phyloP scores from a whole-genome alignment of 2,797 vertebrate species.

The Takifugu rubripes region DNA sequence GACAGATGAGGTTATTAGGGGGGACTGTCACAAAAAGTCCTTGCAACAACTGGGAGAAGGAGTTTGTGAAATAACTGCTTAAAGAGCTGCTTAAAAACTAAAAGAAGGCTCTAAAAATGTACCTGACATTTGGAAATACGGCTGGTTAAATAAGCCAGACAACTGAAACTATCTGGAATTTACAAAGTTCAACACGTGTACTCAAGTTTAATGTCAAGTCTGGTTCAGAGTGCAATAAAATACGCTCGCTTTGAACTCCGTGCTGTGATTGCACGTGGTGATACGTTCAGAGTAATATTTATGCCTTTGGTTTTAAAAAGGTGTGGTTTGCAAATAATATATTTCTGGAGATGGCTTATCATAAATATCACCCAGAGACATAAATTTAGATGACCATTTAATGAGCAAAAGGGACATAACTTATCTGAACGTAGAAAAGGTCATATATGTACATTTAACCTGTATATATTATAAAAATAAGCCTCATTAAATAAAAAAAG shows the following conservation, averaged over 20 bases:
- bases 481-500: slow-evolving; percentile 42
- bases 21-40: neutral
- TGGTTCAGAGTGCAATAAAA: slow-evolving; percentile 42
- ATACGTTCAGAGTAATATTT: slow-evolving; percentile 59
- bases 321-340: slow-evolving; percentile 36
- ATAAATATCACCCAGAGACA: slow-evolving; percentile 31
- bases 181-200: slow-evolving; percentile 42
- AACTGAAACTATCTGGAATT: slow-evolving; percentile 39
- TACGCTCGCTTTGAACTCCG: slow-evolving; percentile 53
- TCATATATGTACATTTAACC: slow-evolving; percentile 3
- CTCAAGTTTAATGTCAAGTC: slow-evolving; percentile 41
- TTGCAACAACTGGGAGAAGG: neutral
- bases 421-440: slow-evolving; percentile 13
- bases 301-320: slow-evolving; percentile 23
- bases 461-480: slow-evolving; percentile 10
- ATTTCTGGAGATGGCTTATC: slow-evolving; percentile 22
- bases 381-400: slow-evolving; percentile 26
- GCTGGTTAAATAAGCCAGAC: slow-evolving; percentile 18
- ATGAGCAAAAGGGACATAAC: slow-evolving; percentile 22
- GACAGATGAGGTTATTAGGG: slow-evolving; percentile 5
- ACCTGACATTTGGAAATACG: slow-evolving; percentile 27
- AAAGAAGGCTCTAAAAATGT: neutral
- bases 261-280: slow-evolving; percentile 42
- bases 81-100: too few species aligned
- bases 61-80: too few species aligned